Conservation (phyloP, 2,888 invertebrate species). For the Arge pagana region DNA sequence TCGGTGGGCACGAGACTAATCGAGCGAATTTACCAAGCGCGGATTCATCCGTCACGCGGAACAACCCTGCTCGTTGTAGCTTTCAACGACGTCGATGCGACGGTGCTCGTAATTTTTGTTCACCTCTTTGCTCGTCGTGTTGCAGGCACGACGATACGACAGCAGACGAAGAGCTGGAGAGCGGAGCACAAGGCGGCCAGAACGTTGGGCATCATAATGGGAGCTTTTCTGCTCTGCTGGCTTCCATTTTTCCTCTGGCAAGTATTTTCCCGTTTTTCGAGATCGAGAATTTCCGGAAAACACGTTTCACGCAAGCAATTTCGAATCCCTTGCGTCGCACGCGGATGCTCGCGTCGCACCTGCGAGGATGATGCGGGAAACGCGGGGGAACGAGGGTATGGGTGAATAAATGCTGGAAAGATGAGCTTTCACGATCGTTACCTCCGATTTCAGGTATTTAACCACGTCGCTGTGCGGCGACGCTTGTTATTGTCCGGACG, state of each 20-base stretch:
- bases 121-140: slow-evolving; percentile 33
- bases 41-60: too few relatives aligned
- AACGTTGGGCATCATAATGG: slow-evolving; percentile 95
- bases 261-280: slow-evolving; percentile 50
- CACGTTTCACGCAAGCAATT: background rate
- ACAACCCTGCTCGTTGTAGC: too few relatives aligned
- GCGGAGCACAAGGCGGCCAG: slow-evolving; percentile 93
- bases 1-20: too few relatives aligned
- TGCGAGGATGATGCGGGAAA: too few relatives aligned
- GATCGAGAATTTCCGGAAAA: background rate
- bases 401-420: too few relatives aligned
- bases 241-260: slow-evolving; percentile 96
- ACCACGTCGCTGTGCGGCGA: slow-evolving; percentile 83
- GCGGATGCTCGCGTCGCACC: background rate
- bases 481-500: slow-evolving; percentile 69
- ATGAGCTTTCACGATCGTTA: too few relatives aligned
- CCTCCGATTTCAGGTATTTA: slow-evolving; percentile 71
- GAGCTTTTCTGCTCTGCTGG: slow-evolving; percentile 94
- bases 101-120: slow-evolving; percentile 8
- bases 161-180: slow-evolving; percentile 79
- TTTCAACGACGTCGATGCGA: too few relatives aligned
- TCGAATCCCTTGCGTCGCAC: background rate
- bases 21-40: too few relatives aligned
- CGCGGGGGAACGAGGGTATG: too few relatives aligned
- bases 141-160: slow-evolving; percentile 72